A percentile compares a stretch with the other conserved stretches of the same genome.
Evolutionary conservation across 2,113 vertebrate species (phyloP).

Genomic region (Genyomyrus donnyi): DNA sequence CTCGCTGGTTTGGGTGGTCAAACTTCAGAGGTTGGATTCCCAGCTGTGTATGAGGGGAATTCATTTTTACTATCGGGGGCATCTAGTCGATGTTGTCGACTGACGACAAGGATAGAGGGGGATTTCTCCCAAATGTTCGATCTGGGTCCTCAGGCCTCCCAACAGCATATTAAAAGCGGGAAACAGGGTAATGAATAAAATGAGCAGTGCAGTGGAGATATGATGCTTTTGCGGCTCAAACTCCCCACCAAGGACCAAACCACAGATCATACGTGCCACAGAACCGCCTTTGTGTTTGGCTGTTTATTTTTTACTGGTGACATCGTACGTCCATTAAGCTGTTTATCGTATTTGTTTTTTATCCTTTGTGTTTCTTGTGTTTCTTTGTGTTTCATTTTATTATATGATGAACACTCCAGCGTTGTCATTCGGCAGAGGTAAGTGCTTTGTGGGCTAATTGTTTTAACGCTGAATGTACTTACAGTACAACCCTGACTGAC

Average conservation of each 20-base stretch:
- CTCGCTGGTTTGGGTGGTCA: not conserved
- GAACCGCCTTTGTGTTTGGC: not conserved
- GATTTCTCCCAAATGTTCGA: not conserved
- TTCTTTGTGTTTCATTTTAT: not conserved
- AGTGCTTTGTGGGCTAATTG: not conserved
- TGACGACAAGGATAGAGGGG: not conserved
- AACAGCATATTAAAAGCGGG: not conserved
- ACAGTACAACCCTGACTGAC: not conserved
- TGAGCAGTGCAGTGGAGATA: not conserved
- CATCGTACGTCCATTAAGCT: not conserved
- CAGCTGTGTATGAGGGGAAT: not conserved
- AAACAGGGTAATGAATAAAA: not conserved
- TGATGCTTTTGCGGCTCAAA: not conserved
- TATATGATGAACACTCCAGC: not conserved
- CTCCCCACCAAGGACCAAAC: not conserved
- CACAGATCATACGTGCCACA: not conserved
- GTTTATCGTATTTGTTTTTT: not conserved
- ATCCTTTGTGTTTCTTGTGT: not conserved
- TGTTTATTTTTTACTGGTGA: not conserved
- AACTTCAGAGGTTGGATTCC: not conserved
- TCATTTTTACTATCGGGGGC: not conserved
- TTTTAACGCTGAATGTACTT: not conserved
- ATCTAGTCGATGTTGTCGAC: not conserved
- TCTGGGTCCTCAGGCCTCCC: not conserved
- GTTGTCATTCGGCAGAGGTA: too few species aligned